Percentiles rank a stretch among this genome's conserved stretches.
These are phyloP conservation scores for Chouioia cunea DNA, from an alignment of 2,888 invertebrate genomes.

Conservation along the genomic window DNA sequence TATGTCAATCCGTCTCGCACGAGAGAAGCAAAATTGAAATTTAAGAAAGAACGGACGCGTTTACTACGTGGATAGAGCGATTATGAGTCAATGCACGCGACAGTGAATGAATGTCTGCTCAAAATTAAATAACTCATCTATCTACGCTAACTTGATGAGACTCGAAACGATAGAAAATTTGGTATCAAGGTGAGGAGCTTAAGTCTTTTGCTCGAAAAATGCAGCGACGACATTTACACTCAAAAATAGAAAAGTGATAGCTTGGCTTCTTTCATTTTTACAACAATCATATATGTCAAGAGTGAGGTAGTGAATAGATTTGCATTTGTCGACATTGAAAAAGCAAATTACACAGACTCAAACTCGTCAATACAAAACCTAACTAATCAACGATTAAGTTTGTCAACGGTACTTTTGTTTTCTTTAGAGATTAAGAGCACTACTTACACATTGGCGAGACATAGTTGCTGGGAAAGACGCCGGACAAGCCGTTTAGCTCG, in stretches of 20 bases:
- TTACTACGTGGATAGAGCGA: no score
- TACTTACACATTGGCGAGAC: constrained; percentile 83
- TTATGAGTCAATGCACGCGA: no score
- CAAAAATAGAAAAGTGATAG: no score
- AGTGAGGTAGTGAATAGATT: constrained; percentile 8
- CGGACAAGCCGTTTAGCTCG: constrained; percentile 88
- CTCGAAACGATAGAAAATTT: no score
- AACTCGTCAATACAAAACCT: constrained; percentile 43
- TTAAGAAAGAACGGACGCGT: neutral
- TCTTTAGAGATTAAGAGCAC: constrained; percentile 19
- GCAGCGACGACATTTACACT: no score
- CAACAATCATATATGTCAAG: no score
- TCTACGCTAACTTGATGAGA: no score
- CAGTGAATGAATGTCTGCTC: no score
- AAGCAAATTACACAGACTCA: constrained; percentile 44
- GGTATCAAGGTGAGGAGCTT: constrained; percentile 29
- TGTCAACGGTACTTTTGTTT: constrained; percentile 8
- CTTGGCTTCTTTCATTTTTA: no score
- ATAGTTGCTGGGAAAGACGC: constrained; percentile 96
- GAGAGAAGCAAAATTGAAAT: constrained; percentile 36
- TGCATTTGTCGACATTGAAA: constrained; percentile 31
- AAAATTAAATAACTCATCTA: no score
- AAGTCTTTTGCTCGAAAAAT: constrained; percentile 18
- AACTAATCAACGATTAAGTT: constrained; percentile 39
- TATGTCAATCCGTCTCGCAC: constrained; percentile 22